Percentiles rank a stretch among this genome's conserved stretches.
These are phyloP conservation scores for Neolamprologus kungweensis DNA, from an alignment of 2,113 vertebrate genomes.

Conservation along the genomic window DNA sequence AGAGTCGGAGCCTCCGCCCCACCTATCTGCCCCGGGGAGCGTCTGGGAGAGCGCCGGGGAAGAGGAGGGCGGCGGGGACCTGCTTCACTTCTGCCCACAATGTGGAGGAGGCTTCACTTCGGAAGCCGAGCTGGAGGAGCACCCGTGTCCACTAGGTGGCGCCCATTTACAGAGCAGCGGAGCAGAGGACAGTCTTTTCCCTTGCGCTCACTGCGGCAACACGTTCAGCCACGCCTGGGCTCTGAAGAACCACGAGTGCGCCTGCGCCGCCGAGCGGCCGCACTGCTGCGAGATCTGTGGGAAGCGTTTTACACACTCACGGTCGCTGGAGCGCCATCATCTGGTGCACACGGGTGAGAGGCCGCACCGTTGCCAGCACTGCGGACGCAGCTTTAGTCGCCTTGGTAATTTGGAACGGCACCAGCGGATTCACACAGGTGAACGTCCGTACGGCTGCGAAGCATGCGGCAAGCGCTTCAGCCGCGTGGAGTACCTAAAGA, in stretches of 20 bases:
- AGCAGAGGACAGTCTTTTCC: slow-evolving; percentile 68
- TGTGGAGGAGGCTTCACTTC: slow-evolving; percentile 69
- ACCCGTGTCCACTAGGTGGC: slow-evolving; percentile 64
- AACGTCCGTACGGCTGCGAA: slow-evolving; percentile 76
- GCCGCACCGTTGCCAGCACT: slow-evolving; percentile 71
- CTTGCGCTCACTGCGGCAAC: slow-evolving; percentile 79
- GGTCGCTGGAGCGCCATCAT: slow-evolving; percentile 88
- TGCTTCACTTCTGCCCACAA: slow-evolving; percentile 69
- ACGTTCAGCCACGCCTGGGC: slow-evolving; percentile 83
- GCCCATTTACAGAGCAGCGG: slow-evolving; percentile 33
- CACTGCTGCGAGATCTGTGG: slow-evolving; percentile 87
- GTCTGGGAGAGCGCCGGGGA: slow-evolving; percentile 57
- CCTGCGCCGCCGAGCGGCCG: slow-evolving; percentile 81
- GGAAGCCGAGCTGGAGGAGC: slow-evolving; percentile 63
- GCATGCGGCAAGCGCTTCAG: slow-evolving; percentile 84
- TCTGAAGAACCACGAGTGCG: slow-evolving; percentile 84
- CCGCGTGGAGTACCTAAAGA: slow-evolving; percentile 77
- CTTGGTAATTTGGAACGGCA: slow-evolving; percentile 78
- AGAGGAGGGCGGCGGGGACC: slow-evolving; percentile 52
- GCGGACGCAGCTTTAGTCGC: slow-evolving; percentile 75
- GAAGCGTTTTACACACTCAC: slow-evolving; percentile 87
- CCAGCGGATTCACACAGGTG: slow-evolving; percentile 75
- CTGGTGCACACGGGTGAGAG: slow-evolving; percentile 87
- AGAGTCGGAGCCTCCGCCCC: slow-evolving; percentile 28
- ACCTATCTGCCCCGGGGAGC: slow-evolving; percentile 40